These are phyloP conservation scores for Drosophila gaucha DNA, from an alignment of 2,888 invertebrate genomes.

Conservation along the genomic window DNA sequence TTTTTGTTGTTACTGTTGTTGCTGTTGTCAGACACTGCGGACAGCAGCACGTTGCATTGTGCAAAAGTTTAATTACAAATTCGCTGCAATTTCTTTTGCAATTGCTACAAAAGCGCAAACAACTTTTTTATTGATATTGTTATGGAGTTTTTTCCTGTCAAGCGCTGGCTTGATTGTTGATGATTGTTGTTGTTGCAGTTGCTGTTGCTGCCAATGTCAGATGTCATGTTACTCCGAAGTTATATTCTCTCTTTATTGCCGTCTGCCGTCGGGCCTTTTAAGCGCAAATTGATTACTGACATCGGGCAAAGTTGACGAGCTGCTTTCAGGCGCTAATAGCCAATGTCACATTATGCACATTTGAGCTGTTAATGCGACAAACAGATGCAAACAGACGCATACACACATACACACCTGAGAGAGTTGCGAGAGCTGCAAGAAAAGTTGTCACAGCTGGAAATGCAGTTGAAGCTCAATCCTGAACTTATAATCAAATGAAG, in stretches of 20 bases:
- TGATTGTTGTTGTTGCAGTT: constrained; percentile 14
- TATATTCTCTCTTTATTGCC: constrained; percentile 42
- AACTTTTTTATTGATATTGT: constrained; percentile 80
- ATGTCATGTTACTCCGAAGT: constrained; percentile 71
- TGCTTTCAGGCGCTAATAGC: constrained; percentile 67
- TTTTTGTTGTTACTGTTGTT: constrained; percentile 30
- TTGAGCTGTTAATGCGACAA: constrained; percentile 15
- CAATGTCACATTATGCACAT: constrained; percentile 58
- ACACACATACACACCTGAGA: background rate
- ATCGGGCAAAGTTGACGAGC: constrained; percentile 59
- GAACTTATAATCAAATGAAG: too few relatives aligned
- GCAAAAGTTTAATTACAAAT: constrained; percentile 78
- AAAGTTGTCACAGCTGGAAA: background rate
- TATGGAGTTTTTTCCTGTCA: constrained; percentile 49
- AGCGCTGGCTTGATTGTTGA: constrained; percentile 12
- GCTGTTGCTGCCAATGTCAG: constrained; percentile 63
- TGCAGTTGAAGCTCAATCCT: too few relatives aligned
- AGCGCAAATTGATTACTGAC: constrained; percentile 77
- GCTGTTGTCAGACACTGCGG: constrained; percentile 71
- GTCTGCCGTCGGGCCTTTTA: constrained; percentile 46
- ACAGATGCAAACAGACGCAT: constrained; percentile 19
- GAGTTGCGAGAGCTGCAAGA: constrained; percentile 24
- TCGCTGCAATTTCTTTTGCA: constrained; percentile 59
- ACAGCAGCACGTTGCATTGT: constrained; percentile 67
- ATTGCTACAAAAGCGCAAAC: constrained; percentile 59